Conservation (phyloP, 2,797 vertebrate species). For the Dendrocincla tyrannina region DNA sequence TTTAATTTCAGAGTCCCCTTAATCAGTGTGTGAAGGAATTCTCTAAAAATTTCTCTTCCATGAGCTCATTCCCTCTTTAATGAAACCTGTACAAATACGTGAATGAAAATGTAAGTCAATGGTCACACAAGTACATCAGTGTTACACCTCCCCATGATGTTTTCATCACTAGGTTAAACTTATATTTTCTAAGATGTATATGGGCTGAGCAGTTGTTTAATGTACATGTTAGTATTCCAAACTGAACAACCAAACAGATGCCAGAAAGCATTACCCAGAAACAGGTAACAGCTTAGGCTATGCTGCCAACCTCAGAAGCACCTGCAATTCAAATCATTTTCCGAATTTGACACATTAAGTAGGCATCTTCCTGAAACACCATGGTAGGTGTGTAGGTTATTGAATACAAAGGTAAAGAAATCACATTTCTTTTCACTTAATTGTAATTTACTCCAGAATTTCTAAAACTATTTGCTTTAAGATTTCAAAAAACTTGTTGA, state of each 20-base stretch:
- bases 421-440: background rate
- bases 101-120: background rate
- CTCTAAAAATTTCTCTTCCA: background rate
- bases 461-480: background rate
- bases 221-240: background rate
- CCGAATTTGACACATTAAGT: background rate
- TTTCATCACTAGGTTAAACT: background rate
- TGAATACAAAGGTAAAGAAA: background rate
- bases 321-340: background rate
- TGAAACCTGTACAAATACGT: background rate
- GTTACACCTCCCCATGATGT: background rate
- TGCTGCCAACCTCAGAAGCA: background rate
- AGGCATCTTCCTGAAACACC: background rate
- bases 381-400: background rate
- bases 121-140: background rate
- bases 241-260: background rate
- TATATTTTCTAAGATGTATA: background rate
- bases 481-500: background rate
- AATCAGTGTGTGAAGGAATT: background rate
- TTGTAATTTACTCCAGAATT: background rate
- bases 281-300: background rate
- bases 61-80: background rate
- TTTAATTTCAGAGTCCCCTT: background rate
- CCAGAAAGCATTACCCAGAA: background rate
- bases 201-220: background rate